phyloP scores from a whole-genome alignment of 2,113 vertebrate genomes.

The Telmatochromis brichardi region DNA sequence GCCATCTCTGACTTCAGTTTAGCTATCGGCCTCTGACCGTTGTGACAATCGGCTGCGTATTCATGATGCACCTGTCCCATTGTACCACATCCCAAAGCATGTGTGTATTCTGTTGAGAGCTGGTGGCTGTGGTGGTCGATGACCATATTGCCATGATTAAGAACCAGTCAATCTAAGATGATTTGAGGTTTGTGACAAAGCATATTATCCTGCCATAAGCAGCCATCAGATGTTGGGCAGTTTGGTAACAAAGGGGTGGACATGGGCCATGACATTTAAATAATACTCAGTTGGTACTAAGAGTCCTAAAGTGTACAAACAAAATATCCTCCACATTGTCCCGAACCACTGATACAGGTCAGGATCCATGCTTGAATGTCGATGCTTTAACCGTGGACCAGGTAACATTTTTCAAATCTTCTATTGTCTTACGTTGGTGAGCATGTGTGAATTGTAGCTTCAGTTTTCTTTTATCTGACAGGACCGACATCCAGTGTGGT shows the following conservation, averaged over 20 bases:
- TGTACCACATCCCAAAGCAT: neutral
- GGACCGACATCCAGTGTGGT: fast-evolving
- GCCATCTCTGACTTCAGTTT: neutral
- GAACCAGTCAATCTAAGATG: neutral
- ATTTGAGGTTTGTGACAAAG: neutral
- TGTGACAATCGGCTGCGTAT: fast-evolving
- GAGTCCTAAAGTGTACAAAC: neutral
- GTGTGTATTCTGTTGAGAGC: neutral
- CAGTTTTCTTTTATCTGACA: neutral
- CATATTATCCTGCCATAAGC: neutral
- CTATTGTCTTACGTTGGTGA: neutral
- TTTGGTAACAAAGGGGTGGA: fast-evolving
- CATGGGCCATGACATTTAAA: neutral
- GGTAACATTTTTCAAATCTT: neutral
- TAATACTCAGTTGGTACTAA: neutral
- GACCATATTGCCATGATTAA: neutral
- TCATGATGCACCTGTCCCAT: neutral
- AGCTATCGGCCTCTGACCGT: fast-evolving
- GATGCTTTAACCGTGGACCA: fast-evolving
- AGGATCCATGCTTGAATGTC: neutral
- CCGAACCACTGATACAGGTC: neutral
- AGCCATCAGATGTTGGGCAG: neutral
- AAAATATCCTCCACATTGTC: fast-evolving
- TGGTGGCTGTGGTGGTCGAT: neutral
- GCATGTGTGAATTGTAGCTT: neutral